Evolutionary conservation across 1,140 invertebrate species (phyloP), one percentile per base, ranked within the genome.

Genomic region (Cydia amplana): DNA sequence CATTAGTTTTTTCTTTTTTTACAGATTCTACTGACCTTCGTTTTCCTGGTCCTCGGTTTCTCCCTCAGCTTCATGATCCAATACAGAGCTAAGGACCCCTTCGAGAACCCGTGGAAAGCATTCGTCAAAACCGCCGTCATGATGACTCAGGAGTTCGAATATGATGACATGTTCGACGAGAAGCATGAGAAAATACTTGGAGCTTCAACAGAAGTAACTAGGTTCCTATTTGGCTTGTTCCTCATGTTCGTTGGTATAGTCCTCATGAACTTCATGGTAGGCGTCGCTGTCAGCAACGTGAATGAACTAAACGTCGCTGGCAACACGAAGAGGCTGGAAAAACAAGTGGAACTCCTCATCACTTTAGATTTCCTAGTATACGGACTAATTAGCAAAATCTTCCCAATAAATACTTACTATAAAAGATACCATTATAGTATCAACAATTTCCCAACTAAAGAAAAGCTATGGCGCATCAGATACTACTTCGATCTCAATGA

Each of bases 231-330:
- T 80, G 79, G 94, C 14, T 55, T 91, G 25, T 94, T 94, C 78
- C 83, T 93, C 14, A 85, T 94, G 40, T 82, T 94, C 6, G 92
- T 91, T 12, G 92, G 93, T 70, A 93, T 94, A 74, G 94, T 94
- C n/a, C 80, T 94, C 18, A 93, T 93, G 89, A 94, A 94, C 76
- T 80, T 94, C 14, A 90, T 94, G 82, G 90, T 94, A 28, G 94
- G 93, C 72, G 82, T 94, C 64, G 94, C 94, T 40, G 94, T 94
- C 73, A 94, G 90, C 78, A 94, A 94, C 78, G 94, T 94, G 40
- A 89, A 91, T 78, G 91, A 88, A 36, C 82, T 94, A 36, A 83
- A 93, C 74, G 93, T 85, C 14, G 82, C 85, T 43, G 92, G 91
- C 10, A 87, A 87, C 60, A 81, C 83, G 0, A 77, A 82, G 40